phyloP scores from a whole-genome alignment of 2,888 invertebrate genomes.

The Aproaerema taeniolella region DNA sequence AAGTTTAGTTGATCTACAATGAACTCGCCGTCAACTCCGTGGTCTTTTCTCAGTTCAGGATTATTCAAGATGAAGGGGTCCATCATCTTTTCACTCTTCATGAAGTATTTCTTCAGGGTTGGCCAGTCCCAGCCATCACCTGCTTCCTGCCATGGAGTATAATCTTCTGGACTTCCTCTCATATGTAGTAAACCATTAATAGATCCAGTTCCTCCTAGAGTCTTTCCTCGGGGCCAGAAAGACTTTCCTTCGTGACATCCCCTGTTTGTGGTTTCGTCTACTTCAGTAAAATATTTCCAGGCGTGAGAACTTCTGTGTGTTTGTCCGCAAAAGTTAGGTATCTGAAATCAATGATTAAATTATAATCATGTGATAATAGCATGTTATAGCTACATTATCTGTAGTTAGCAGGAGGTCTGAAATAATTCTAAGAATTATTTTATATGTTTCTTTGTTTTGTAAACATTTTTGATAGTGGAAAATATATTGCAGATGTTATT shows the following conservation, averaged over 20 bases:
- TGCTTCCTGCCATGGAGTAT: slow-evolving; percentile 50
- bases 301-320: slow-evolving; percentile 43
- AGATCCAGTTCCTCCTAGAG: slow-evolving; percentile 62
- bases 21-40: slow-evolving; percentile 69
- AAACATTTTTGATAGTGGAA: too few relatives aligned
- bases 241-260: slow-evolving; percentile 41
- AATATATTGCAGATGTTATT: too few relatives aligned
- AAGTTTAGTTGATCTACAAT: slow-evolving; percentile 67
- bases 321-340: slow-evolving; percentile 52
- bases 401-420: too few relatives aligned
- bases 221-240: slow-evolving; percentile 62
- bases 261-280: slow-evolving; percentile 42
- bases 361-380: background rate
- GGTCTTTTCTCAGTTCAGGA: slow-evolving; percentile 46
- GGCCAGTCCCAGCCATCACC: slow-evolving; percentile 64
- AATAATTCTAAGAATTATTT: too few relatives aligned
- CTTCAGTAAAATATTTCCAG: slow-evolving; percentile 58
- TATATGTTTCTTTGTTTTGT: too few relatives aligned
- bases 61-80: slow-evolving; percentile 57
- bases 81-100: slow-evolving; percentile 57
- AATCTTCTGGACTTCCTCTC: slow-evolving; percentile 57
- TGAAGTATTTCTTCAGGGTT: slow-evolving; percentile 52
- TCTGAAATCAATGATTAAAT: slow-evolving; percentile 35
- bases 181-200: slow-evolving; percentile 63
- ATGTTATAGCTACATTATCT: background rate